phyloP scores from a whole-genome alignment of 37 sponge, comb jelly and placozoan species.

The Axinella damicornis region DNA sequence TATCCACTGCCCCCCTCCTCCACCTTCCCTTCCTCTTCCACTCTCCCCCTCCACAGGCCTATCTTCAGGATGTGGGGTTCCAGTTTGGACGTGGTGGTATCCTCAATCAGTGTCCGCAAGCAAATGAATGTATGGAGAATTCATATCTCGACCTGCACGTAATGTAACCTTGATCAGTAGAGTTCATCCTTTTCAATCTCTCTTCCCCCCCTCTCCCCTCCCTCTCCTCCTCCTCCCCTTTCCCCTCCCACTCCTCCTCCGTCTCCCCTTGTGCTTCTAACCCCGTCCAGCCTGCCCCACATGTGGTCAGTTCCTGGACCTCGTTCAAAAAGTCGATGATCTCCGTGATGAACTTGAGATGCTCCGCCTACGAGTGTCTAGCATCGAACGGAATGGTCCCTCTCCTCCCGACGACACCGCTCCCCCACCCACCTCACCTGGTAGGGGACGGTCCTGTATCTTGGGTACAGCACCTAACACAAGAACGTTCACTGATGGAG shows the following conservation, averaged over 20 bases:
- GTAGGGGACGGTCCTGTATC: background rate
- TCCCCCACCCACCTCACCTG: background rate
- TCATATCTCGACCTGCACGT: too few relatives aligned
- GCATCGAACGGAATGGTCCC: background rate
- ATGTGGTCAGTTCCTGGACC: slow-evolving; percentile 27
- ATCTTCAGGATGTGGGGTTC: slow-evolving; percentile 14
- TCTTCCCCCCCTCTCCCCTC: background rate
- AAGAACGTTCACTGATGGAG: background rate
- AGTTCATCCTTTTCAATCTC: background rate
- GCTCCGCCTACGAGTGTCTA: background rate
- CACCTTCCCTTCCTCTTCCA: too few relatives aligned
- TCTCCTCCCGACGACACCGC: background rate
- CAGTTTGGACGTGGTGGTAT: slow-evolving; percentile 41
- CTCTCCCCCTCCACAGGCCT: background rate
- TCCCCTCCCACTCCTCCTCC: background rate
- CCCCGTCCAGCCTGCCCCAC: slow-evolving; percentile 35
- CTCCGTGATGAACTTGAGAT: background rate
- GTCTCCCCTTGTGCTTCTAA: background rate
- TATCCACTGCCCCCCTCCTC: background rate
- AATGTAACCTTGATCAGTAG: background rate
- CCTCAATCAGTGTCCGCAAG: slow-evolving; percentile 7
- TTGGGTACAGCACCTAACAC: background rate
- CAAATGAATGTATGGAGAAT: slow-evolving; percentile 1
- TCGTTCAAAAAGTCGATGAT: background rate
- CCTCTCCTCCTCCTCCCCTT: background rate